Percentiles rank a stretch among this genome's conserved stretches.
Evolutionary conservation across 2,797 vertebrate species (phyloP).

Genomic region (Chrysocyon brachyurus): DNA sequence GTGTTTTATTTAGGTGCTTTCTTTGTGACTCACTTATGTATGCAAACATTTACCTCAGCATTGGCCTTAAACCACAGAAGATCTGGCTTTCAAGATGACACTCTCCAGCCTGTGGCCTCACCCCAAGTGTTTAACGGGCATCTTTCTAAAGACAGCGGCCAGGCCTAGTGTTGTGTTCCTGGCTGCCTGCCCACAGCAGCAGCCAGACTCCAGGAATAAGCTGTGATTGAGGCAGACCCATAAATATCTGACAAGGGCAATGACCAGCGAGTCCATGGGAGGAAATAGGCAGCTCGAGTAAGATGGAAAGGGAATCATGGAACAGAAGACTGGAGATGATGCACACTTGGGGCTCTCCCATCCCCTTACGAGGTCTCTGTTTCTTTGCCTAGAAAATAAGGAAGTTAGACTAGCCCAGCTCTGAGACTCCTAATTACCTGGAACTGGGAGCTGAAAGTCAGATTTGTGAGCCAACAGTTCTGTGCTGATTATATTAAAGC

Average conservation of each 20-base stretch:
- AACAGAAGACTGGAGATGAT: no score
- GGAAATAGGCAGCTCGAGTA: not conserved
- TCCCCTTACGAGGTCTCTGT: not conserved
- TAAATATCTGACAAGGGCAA: not conserved
- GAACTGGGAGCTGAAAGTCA: not conserved
- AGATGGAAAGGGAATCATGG: not conserved
- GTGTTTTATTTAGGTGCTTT: conserved; percentile 40
- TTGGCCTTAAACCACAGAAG: conserved; percentile 34
- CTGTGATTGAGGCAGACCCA: not conserved
- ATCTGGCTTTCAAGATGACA: not conserved
- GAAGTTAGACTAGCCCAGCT: not conserved
- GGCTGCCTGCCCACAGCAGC: not conserved
- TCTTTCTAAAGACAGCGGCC: not conserved
- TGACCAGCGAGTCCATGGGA: not conserved
- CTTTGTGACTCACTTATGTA: conserved; percentile 38
- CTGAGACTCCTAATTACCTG: not conserved
- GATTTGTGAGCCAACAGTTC: not conserved
- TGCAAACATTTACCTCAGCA: not conserved
- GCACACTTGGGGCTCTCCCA: not conserved
- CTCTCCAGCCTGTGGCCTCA: not conserved
- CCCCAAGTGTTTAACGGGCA: not conserved
- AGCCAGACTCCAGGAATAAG: not conserved
- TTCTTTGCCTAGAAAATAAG: not conserved
- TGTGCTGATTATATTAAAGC: not conserved
- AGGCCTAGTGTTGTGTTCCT: not conserved